Evolutionary conservation across 2,888 invertebrate species (phyloP).

Genomic region (Apoda limacodes): DNA sequence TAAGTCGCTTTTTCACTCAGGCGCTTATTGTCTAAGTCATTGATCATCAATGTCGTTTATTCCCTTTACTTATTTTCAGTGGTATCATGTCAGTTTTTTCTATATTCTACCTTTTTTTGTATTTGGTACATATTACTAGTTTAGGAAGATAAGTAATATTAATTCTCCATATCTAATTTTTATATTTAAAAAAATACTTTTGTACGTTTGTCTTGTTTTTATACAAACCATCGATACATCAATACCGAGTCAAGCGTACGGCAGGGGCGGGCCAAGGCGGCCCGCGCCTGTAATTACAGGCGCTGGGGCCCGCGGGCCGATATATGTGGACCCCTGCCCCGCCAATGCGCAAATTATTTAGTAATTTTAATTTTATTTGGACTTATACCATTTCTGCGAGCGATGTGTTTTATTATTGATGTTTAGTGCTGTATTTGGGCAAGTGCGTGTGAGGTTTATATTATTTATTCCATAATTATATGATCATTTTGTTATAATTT

Average conservation of each 20-base stretch:
- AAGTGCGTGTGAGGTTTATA: conserved; percentile 39
- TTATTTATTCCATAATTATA: conserved; percentile 27
- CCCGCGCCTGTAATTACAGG: conserved; percentile 55
- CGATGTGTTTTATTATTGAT: conserved; percentile 25
- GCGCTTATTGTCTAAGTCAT: too few relatives aligned
- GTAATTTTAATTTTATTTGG: conserved; percentile 62
- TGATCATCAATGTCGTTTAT: too few relatives aligned
- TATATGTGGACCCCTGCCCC: conserved; percentile 39
- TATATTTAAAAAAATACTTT: too few relatives aligned
- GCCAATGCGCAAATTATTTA: conserved; percentile 55
- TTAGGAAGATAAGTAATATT: too few relatives aligned
- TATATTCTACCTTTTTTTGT: too few relatives aligned
- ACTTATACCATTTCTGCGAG: conserved; percentile 41
- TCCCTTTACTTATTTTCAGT: too few relatives aligned
- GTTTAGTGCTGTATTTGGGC: conserved; percentile 33
- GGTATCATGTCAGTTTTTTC: too few relatives aligned
- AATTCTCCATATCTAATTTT: too few relatives aligned
- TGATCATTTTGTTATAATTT: conserved; percentile 25
- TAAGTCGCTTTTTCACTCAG: too few relatives aligned
- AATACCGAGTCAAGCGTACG: conserved; percentile 36
- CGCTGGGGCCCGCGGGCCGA: conserved; percentile 43
- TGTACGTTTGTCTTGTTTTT: conserved; percentile 22
- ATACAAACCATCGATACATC: conserved; percentile 52
- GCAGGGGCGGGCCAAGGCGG: conserved; percentile 43
- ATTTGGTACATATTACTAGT: too few relatives aligned